Evolutionary conservation across 2,113 vertebrate species (phyloP), one percentile per base, ranked within the genome.

Genomic region (Halichoeres trimaculatus): DNA sequence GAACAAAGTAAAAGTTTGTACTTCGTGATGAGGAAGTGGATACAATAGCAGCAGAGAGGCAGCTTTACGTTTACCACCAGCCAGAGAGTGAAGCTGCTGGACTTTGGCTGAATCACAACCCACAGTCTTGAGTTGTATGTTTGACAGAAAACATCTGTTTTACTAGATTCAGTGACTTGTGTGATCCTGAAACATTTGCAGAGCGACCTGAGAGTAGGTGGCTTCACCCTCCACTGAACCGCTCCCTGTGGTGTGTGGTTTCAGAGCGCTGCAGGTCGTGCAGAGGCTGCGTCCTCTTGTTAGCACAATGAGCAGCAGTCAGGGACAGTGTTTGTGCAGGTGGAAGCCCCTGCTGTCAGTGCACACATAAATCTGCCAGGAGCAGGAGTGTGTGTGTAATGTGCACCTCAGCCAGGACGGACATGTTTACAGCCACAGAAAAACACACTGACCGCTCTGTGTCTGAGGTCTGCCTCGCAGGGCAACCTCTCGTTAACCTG

Each of bases 301-400:
- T 95, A 95, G 89, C 94, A 95, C 90, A 95, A 95, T 95, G 94
- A 94, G 94, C 93, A 94, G 87, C 87, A 85, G 92, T 92, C 92
- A 94, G 93, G 86, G 87, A 93, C 91, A 93, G 92, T 96, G 93
- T 97, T 96, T 96, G 95, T 94, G 93, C 95, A 97, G 96, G 95
- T 96, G 95, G 94, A 89, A 90, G 89, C 84, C 91, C 93, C 93
- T 93, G 90, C 92, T 93, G 93, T 93, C 91, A 93, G 91, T 92
- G 92, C 93, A 93, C 93, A 93, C 94, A 94, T 96, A 95, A 95
- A 96, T 96, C 95, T 94, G 87, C 79, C 78, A 89, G 79, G 72
- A 84, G 14, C 60, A 8, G 30, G 71, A 51, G 70, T 57, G 70
- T 72, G 55, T 88, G 84, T 89, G 65, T 82, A 84, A 72, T 71